These are phyloP conservation scores for Drosophila mimetica DNA, from an alignment of 2,888 invertebrate species.

Conservation along the genomic window DNA sequence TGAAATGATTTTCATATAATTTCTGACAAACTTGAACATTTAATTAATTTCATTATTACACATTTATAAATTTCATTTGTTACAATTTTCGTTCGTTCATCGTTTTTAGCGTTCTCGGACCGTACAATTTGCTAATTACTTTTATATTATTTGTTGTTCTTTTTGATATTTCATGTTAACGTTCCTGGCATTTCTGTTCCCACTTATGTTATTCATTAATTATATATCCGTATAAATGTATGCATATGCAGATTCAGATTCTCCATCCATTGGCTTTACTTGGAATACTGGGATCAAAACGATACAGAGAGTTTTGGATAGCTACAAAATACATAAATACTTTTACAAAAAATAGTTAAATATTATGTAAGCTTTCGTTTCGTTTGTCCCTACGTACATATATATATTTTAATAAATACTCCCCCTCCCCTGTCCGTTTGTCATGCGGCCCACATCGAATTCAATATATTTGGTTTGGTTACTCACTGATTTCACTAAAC, in stretches of 20 bases:
- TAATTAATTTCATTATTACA: constrained; percentile 68
- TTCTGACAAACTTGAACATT: constrained; percentile 81
- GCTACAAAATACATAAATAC: constrained; percentile 24
- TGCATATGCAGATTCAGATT: background rate
- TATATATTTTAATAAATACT: constrained; percentile 18
- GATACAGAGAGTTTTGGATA: constrained; percentile 5
- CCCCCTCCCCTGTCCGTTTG: constrained; percentile 2
- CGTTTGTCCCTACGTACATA: constrained; percentile 8
- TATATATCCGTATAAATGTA: constrained; percentile 20
- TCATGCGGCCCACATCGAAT: constrained; percentile 1
- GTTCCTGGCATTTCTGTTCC: constrained; percentile 56
- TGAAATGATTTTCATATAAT: constrained; percentile 63
- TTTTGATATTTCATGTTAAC: constrained; percentile 69
- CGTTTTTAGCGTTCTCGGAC: constrained; percentile 26
- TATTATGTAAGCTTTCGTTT: constrained; percentile 14
- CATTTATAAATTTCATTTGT: constrained; percentile 69
- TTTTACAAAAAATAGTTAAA: constrained; percentile 16
- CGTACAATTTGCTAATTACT: constrained; percentile 33
- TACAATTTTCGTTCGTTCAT: constrained; percentile 51
- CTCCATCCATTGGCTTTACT: constrained; percentile 10
- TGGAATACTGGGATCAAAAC: constrained; percentile 21
- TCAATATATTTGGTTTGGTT: constrained; percentile 28
- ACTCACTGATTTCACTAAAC: constrained; percentile 17
- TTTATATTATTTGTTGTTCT: constrained; percentile 6
- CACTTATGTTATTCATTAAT: constrained; percentile 31